Evolutionary conservation across 2,888 invertebrate species (phyloP).

Genomic region (Elmis aenea): DNA sequence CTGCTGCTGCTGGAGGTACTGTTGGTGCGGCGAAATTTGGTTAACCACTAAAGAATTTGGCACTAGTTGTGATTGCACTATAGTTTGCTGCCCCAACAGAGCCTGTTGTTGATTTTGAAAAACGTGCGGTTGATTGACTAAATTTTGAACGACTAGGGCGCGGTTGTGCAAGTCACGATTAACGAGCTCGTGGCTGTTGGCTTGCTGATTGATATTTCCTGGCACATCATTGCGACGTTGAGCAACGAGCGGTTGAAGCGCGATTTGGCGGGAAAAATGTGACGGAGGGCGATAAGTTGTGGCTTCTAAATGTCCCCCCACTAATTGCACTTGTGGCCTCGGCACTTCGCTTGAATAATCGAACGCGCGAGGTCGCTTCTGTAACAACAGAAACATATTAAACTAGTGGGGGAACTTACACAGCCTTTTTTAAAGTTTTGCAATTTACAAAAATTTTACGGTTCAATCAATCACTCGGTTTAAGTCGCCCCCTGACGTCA

Average conservation of each 20-base stretch:
- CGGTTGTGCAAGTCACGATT: slow-evolving; percentile 27
- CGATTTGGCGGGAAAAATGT: slow-evolving; percentile 25
- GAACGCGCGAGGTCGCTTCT: slow-evolving; percentile 43
- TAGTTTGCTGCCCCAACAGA: neutral
- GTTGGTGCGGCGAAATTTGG: slow-evolving; percentile 19
- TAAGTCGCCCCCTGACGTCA: too few species aligned
- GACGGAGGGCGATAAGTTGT: slow-evolving; percentile 45
- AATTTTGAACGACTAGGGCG: slow-evolving; percentile 7
- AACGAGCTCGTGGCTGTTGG: slow-evolving; percentile 23
- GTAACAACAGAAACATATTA: slow-evolving; percentile 41
- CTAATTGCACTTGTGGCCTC: slow-evolving; percentile 33
- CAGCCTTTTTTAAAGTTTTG: neutral
- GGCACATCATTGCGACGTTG: slow-evolving; percentile 19
- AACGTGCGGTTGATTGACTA: slow-evolving; percentile 7
- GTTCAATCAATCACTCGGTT: too few species aligned
- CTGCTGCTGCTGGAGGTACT: slow-evolving; percentile 30
- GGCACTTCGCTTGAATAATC: slow-evolving; percentile 30
- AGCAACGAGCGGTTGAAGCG: slow-evolving; percentile 23
- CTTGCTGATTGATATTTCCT: slow-evolving; percentile 16
- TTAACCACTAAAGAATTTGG: slow-evolving; percentile 1
- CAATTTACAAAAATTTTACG: too few species aligned
- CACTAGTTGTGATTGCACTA: neutral
- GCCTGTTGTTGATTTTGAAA: slow-evolving; percentile 3
- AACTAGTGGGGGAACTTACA: slow-evolving; percentile 27
- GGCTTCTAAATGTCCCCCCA: slow-evolving; percentile 43